Evolutionary conservation across 2,888 invertebrate genomes (phyloP).

Genomic region (Vandiemenella viatica): DNA sequence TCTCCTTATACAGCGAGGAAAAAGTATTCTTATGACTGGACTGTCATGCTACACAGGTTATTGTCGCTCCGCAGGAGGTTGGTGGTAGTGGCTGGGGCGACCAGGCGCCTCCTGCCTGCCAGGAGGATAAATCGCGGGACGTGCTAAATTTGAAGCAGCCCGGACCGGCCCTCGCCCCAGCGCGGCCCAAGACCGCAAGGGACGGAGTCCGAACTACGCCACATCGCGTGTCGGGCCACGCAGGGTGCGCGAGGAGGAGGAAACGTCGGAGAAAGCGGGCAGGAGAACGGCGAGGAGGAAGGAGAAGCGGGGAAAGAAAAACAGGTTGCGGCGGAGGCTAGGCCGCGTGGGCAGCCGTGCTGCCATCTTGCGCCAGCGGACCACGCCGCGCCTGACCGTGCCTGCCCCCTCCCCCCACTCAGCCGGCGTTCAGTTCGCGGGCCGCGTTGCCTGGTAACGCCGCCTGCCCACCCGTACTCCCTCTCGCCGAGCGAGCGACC

Average conservation of each 20-base stretch:
- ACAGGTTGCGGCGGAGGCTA: not conserved
- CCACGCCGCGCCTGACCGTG: not conserved
- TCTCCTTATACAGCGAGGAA: too few species aligned
- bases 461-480: conserved; percentile 15
- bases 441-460: conserved; percentile 26
- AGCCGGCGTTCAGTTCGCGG: conserved; percentile 18
- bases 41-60: too few species aligned
- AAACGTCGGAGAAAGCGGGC: not conserved
- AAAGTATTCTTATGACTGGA: too few species aligned
- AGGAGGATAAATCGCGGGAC: not conserved
- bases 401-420: not conserved
- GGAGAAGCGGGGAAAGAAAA: not conserved
- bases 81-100: too few species aligned
- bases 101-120: too few species aligned
- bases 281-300: not conserved
- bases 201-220: too few species aligned
- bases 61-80: too few species aligned
- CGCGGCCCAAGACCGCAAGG: not conserved
- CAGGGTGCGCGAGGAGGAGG: not conserved
- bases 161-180: not conserved
- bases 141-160: not conserved
- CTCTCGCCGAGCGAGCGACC: conserved; percentile 16
- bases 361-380: conserved; percentile 8
- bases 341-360: not conserved
- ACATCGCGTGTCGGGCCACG: too few species aligned